These are phyloP conservation scores for Limnephilus marmoratus DNA, from an alignment of 2,888 invertebrate genomes.

Conservation along the genomic window DNA sequence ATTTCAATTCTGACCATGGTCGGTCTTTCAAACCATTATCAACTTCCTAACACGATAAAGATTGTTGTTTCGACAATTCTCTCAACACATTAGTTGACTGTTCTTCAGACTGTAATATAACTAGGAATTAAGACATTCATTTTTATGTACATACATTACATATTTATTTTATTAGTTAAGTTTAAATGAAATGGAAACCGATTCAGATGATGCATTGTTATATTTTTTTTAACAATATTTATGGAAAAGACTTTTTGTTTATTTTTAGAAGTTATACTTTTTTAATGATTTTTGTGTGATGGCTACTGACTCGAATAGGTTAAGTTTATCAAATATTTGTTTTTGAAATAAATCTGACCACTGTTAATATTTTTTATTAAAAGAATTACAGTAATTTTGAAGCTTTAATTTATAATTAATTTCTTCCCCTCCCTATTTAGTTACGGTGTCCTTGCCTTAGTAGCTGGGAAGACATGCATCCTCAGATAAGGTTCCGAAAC, in stretches of 20 bases:
- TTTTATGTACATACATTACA: conserved; percentile 14
- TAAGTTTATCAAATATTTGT: conserved; percentile 17
- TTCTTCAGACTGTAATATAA: background rate
- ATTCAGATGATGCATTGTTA: background rate
- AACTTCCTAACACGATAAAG: background rate
- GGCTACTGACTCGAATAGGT: conserved; percentile 25
- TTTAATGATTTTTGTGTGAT: conserved; percentile 17
- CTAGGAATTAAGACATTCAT: conserved; percentile 11
- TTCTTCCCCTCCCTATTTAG: background rate
- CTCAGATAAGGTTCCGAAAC: too few species aligned
- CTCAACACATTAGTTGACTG: background rate
- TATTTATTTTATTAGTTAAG: conserved; percentile 30
- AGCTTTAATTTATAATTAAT: background rate
- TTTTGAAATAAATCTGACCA: conserved; percentile 13
- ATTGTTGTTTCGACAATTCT: background rate
- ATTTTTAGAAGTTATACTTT: conserved; percentile 6
- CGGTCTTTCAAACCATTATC: conserved; percentile 59
- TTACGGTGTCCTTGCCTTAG: background rate
- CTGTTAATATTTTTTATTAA: conserved; percentile 3
- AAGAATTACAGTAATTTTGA: background rate
- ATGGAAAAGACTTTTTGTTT: conserved; percentile 13
- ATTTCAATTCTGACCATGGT: conserved; percentile 50
- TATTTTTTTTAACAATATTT: conserved; percentile 13
- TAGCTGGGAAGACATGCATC: background rate
- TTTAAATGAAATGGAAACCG: background rate